Conservation (phyloP, 2,113 vertebrate genomes). For the Jacana jacana region DNA sequence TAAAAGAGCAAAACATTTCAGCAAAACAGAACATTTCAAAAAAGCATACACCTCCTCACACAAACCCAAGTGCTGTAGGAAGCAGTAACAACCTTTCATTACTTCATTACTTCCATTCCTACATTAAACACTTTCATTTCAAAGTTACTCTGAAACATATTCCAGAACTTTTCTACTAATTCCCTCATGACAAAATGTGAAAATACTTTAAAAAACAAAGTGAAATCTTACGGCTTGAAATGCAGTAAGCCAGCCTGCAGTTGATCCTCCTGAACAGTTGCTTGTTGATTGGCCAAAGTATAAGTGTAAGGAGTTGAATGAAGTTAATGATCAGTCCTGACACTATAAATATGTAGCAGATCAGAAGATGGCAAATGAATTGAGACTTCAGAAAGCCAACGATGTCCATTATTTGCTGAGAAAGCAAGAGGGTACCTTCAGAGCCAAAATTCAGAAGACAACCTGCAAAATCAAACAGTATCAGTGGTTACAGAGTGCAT, state of each 20-base stretch:
- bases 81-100: background rate
- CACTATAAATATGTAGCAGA: conserved; percentile 92
- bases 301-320: conserved; percentile 86
- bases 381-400: conserved; percentile 88
- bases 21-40: background rate
- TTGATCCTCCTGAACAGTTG: conserved; percentile 91
- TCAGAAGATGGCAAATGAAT: conserved; percentile 88
- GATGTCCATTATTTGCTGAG: conserved; percentile 81
- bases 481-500: background rate
- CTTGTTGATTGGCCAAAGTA: conserved; percentile 89
- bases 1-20: background rate
- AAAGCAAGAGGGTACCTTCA: conserved; percentile 8
- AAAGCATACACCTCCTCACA: background rate
- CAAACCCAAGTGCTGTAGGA: background rate
- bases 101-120: background rate
- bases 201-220: background rate
- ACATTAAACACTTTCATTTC: background rate
- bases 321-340: conserved; percentile 91
- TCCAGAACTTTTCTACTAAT: background rate
- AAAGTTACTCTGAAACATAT: background rate
- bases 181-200: background rate
- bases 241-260: conserved; percentile 88
- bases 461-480: conserved; percentile 62
- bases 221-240: conserved; percentile 88
- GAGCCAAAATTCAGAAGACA: conserved; percentile 27